phyloP scores from a whole-genome alignment of 2,888 invertebrate species.

The Phoronis australis region DNA sequence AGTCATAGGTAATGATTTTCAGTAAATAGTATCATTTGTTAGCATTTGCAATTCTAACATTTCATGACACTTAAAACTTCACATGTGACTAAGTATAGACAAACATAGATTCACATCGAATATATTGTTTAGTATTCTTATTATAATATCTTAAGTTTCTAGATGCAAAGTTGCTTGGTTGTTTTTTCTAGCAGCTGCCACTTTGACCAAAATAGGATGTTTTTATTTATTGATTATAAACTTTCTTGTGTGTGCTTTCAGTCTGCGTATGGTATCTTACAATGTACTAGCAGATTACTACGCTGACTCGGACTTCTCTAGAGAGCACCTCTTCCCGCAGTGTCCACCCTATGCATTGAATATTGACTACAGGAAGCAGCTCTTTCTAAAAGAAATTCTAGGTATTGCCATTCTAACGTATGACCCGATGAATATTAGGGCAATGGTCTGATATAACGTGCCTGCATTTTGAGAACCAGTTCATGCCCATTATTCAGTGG shows the following conservation, averaged over 20 bases:
- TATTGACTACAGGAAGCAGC: slow-evolving; percentile 80
- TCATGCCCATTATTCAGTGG: too few relatives aligned
- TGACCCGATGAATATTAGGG: too few relatives aligned
- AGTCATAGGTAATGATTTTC: too few relatives aligned
- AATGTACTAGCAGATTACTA: slow-evolving; percentile 89
- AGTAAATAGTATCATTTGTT: too few relatives aligned
- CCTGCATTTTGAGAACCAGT: too few relatives aligned
- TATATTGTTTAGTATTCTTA: too few relatives aligned
- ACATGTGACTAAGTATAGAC: background rate
- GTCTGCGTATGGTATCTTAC: slow-evolving; percentile 76
- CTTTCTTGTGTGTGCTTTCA: slow-evolving; percentile 20
- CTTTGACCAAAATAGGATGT: background rate
- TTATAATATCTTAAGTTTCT: too few relatives aligned
- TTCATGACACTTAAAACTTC: background rate
- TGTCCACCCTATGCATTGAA: slow-evolving; percentile 76
- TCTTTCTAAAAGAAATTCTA: slow-evolving; percentile 81
- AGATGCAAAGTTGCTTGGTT: too few relatives aligned
- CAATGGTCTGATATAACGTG: too few relatives aligned
- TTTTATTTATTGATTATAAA: background rate
- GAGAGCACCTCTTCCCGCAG: slow-evolving; percentile 71
- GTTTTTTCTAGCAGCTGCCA: background rate
- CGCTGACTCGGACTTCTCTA: slow-evolving; percentile 75
- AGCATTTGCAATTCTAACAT: background rate
- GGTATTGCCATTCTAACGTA: too few relatives aligned
- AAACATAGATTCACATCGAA: too few relatives aligned